Evolutionary conservation across 2,888 invertebrate species (phyloP).

Genomic region (Ditula angustiorana): DNA sequence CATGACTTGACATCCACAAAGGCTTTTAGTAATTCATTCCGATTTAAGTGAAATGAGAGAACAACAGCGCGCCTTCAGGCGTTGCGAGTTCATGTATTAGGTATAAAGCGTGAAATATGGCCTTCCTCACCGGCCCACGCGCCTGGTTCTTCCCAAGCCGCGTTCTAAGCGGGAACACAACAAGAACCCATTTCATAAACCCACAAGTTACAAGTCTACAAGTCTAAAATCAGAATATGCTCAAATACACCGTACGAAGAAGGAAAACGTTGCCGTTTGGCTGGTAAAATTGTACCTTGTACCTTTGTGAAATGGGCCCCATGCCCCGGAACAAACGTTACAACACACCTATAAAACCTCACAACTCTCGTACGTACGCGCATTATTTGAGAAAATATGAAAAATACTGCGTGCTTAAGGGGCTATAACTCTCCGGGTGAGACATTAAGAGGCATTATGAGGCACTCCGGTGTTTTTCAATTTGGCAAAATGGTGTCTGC

Average conservation of each 20-base stretch:
- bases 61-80: conserved; percentile 58
- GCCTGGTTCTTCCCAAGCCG: conserved; percentile 44
- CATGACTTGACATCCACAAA: conserved; percentile 49
- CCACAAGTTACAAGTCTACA: not conserved
- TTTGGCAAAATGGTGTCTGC: conserved; percentile 74
- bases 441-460: conserved; percentile 79
- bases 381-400: conserved; percentile 79
- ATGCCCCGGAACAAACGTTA: conserved; percentile 37
- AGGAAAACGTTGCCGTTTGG: no score
- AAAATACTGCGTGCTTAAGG: conserved; percentile 73
- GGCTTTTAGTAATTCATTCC: conserved; percentile 65
- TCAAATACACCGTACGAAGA: not conserved
- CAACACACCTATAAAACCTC: conserved; percentile 39
- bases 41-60: conserved; percentile 66
- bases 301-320: conserved; percentile 4
- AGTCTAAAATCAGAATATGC: not conserved
- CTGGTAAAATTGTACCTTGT: not conserved
- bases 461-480: conserved; percentile 80
- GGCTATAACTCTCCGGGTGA: conserved; percentile 71
- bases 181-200: conserved; percentile 1
- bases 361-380: conserved; percentile 56
- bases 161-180: conserved; percentile 37
- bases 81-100: conserved; percentile 59
- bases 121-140: conserved; percentile 52
- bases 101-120: conserved; percentile 67